Evolutionary conservation across 2,113 vertebrate genomes (phyloP), one percentile per base, ranked within the genome.

Genomic region (Elgaria multicarinata): DNA sequence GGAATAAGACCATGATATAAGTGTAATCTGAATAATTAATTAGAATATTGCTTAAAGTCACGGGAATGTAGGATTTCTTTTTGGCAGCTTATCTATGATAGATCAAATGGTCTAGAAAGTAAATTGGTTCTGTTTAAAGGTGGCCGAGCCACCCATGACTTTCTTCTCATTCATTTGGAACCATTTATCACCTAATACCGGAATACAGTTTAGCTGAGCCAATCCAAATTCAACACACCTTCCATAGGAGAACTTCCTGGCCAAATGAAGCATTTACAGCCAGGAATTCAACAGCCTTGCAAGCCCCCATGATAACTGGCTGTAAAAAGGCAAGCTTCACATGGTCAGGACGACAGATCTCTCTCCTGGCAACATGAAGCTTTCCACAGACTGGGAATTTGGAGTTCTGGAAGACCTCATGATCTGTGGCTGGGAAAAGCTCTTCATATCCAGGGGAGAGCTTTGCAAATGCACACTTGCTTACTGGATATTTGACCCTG

Each of bases 1-100:
- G 92, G 67, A 91, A 95, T 22, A 74, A 87, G 86, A 86, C 22
- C 53, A 62, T 58, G 26, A 9, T 28, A 53, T 13, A 76, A 16
- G 6, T 58, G 20, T 58, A 46, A 3, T 50, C 53, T 62, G 78
- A 18, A 36, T 80, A 55, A 55, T 33, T 55, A 80, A 80, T 75
- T 42, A 80, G 36, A 31, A 44, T 33, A 64, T 86, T 31, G 24
- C 20, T 78, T 64, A 46, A 77, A 7, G 18, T 0, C 64, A 50
- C 78, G 33, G 55, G 78, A 46, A 78, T 78, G 67, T 26, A 66
- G 28, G 33, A 24, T 64, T 44, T 66, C 42, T 87, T 39, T 33
- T 31, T 77, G 20, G 85, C 55, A 42, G 42, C 42, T 62, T 80
- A n/a, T n/a, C 53, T 66, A 66, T 33, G 9, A 77, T 46, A 66